A percentile compares a stretch with the other conserved stretches of the same genome.
These are phyloP conservation scores for Acleris literana DNA, from an alignment of 2,888 invertebrate genomes.

Conservation along the genomic window DNA sequence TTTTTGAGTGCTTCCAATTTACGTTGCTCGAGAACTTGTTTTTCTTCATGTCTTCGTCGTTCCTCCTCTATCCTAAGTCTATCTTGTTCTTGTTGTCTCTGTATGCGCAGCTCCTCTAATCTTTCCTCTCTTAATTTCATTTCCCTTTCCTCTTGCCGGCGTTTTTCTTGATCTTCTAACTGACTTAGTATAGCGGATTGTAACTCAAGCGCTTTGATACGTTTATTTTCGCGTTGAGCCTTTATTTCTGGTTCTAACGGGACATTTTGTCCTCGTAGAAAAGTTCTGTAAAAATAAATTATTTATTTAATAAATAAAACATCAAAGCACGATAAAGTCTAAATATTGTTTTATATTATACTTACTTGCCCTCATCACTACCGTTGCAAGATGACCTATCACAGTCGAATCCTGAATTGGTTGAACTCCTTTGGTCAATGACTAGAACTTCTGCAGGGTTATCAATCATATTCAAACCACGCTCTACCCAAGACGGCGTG, in stretches of 20 bases:
- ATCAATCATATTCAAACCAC: constrained; percentile 81
- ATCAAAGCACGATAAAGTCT: neutral
- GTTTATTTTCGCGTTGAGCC: constrained; percentile 91
- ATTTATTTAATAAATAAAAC: neutral
- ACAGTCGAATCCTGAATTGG: constrained; percentile 72
- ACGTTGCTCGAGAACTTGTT: constrained; percentile 87
- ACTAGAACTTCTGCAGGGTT: constrained; percentile 81
- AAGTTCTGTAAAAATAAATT: constrained; percentile 77
- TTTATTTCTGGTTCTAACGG: constrained; percentile 91
- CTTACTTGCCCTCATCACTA: constrained; percentile 76
- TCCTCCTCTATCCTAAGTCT: constrained; percentile 88
- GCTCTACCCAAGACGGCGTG: constrained; percentile 83
- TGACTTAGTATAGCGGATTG: constrained; percentile 94
- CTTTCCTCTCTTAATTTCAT: constrained; percentile 89
- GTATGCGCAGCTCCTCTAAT: constrained; percentile 90
- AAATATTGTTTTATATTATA: neutral
- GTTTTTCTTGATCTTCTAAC: constrained; percentile 91
- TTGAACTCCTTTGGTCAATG: constrained; percentile 82
- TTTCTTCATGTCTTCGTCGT: constrained; percentile 85
- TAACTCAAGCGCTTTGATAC: constrained; percentile 92
- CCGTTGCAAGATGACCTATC: constrained; percentile 76
- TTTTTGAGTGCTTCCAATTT: constrained; percentile 90
- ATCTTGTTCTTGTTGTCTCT: constrained; percentile 88
- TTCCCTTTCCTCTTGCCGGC: constrained; percentile 90
- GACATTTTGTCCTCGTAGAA: constrained; percentile 93